Percentiles rank a stretch among this genome's conserved stretches.
These are phyloP conservation scores for Acleris emargana DNA, from an alignment of 2,888 invertebrate species.

Conservation along the genomic window DNA sequence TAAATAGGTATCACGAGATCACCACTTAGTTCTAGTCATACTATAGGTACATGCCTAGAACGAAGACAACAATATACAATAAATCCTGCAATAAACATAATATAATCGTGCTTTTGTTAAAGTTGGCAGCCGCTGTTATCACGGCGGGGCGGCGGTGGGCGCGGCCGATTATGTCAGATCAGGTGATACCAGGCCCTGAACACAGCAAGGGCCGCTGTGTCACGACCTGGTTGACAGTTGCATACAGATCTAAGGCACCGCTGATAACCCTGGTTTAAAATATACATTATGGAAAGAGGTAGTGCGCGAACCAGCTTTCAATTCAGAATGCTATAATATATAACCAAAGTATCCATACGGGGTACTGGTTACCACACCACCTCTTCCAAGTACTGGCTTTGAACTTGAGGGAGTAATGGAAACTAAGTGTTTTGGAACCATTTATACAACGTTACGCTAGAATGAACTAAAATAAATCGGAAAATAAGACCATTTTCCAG, in stretches of 20 bases:
- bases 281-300: neutral
- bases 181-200: slow-evolving; percentile 24
- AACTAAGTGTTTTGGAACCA: too few relatives aligned
- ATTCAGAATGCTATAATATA: neutral
- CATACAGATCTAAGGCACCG: slow-evolving; percentile 15
- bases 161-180: slow-evolving; percentile 35
- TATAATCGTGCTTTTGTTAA: neutral
- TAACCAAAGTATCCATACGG: too few relatives aligned
- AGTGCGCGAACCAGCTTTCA: neutral
- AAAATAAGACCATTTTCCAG: too few relatives aligned
- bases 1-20: neutral
- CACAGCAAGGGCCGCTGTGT: slow-evolving; percentile 19
- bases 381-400: too few relatives aligned
- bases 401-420: too few relatives aligned
- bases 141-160: slow-evolving; percentile 10
- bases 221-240: slow-evolving; percentile 30
- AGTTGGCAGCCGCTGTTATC: slow-evolving; percentile 27
- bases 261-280: slow-evolving; percentile 8
- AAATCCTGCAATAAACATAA: too few relatives aligned
- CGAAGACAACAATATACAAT: too few relatives aligned
- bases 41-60: too few relatives aligned
- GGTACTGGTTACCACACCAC: too few relatives aligned
- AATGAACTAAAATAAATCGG: too few relatives aligned
- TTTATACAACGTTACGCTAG: too few relatives aligned
- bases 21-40: too few relatives aligned